Evolutionary conservation across 2,113 vertebrate genomes (phyloP).

Genomic region (Anoura caudifer): DNA sequence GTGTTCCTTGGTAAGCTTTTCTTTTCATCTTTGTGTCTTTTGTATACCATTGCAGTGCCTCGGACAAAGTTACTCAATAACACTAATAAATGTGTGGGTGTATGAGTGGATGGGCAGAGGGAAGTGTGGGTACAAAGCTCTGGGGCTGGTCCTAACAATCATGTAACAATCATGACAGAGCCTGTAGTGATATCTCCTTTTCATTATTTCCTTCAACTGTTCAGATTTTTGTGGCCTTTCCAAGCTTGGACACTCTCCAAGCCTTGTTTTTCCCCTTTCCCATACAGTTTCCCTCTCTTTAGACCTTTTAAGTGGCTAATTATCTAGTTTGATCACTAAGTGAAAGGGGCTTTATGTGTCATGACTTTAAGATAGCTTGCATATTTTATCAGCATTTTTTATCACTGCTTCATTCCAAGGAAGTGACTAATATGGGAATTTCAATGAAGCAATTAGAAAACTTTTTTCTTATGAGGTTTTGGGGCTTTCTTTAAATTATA

Average conservation of each 20-base stretch:
- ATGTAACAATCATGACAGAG: neutral
- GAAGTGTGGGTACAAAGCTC: neutral
- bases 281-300: neutral
- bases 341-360: constrained; percentile 46
- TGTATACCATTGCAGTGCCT: neutral
- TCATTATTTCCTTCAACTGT: neutral
- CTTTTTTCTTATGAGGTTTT: constrained; percentile 57
- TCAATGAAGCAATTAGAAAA: constrained; percentile 45
- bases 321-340: constrained; percentile 51
- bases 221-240: neutral
- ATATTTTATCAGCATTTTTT: constrained; percentile 53
- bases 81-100: neutral
- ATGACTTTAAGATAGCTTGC: constrained; percentile 48
- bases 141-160: neutral
- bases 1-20: neutral
- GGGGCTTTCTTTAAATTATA: constrained; percentile 31
- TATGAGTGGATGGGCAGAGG: neutral
- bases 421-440: constrained; percentile 66
- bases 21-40: neutral
- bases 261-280: neutral
- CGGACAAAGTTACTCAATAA: neutral
- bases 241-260: neutral
- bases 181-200: neutral
- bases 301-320: constrained; percentile 28
- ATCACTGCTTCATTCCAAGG: constrained; percentile 53